A percentile compares a stretch with the other conserved stretches of the same genome.
phyloP scores from a whole-genome alignment of 1,140 invertebrate species.

The Aleiodes sp. region DNA sequence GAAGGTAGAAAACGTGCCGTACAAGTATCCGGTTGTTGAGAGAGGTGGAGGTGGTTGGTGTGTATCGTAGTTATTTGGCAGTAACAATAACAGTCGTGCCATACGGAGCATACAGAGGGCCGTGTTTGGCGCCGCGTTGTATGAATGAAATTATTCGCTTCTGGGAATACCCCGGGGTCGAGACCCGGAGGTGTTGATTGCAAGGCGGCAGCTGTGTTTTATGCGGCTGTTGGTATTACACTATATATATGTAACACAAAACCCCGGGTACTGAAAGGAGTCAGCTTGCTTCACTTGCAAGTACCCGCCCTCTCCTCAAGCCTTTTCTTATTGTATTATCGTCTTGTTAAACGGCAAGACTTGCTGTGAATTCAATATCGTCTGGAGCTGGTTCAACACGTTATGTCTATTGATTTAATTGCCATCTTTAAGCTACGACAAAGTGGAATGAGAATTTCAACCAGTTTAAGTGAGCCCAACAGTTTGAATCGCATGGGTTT shows the following conservation, averaged over 20 bases:
- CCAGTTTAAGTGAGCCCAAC: not conserved
- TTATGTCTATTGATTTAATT: not conserved
- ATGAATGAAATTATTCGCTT: constrained; percentile 65
- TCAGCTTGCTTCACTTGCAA: constrained; percentile 27
- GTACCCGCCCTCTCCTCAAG: no score
- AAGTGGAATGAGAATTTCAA: not conserved
- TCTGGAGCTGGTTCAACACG: not conserved
- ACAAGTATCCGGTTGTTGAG: constrained; percentile 11
- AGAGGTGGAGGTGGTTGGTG: constrained; percentile 23
- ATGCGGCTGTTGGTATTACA: constrained; percentile 34
- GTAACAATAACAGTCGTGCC: constrained; percentile 62
- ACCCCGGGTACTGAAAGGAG: not conserved
- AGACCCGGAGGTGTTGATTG: constrained; percentile 48
- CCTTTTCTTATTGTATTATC: constrained; percentile 59
- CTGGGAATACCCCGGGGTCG: constrained; percentile 50
- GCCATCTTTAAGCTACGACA: not conserved
- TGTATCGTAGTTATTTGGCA: constrained; percentile 55
- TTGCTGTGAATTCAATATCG: constrained; percentile 57
- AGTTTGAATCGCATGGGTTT: constrained; percentile 39
- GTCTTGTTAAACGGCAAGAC: constrained; percentile 57
- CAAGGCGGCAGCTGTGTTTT: constrained; percentile 51
- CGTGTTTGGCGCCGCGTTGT: constrained; percentile 54
- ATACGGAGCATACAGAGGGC: constrained; percentile 51
- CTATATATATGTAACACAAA: not conserved
- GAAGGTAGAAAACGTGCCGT: constrained; percentile 4